phyloP scores from a whole-genome alignment of 2,888 invertebrate genomes.

The Plebejus argus region DNA sequence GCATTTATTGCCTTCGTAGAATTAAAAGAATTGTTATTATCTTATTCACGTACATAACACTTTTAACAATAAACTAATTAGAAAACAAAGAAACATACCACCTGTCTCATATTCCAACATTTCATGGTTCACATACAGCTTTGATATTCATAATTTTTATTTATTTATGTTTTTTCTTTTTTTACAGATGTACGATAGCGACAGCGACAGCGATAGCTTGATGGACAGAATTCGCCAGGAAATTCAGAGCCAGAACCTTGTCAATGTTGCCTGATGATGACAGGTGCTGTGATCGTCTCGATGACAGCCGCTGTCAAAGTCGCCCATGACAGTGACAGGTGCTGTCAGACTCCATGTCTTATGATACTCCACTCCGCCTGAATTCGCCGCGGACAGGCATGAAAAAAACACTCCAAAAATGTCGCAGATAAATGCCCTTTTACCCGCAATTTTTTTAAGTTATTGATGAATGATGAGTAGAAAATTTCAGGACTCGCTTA shows the following conservation, averaged over 20 bases:
- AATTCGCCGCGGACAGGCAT: neutral
- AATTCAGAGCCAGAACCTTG: constrained; percentile 45
- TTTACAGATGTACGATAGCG: constrained; percentile 44
- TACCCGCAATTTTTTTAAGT: neutral
- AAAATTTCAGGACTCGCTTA: neutral
- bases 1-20: neutral
- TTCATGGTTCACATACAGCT: no score
- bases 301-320: constrained; percentile 4
- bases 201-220: constrained; percentile 58
- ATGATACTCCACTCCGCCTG: constrained; percentile 8
- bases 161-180: constrained; percentile 24
- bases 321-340: neutral
- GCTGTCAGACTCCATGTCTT: neutral
- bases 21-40: neutral
- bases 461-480: neutral
- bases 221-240: constrained; percentile 56
- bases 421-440: neutral
- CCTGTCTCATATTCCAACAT: no score
- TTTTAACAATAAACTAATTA: neutral
- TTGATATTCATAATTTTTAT: neutral
- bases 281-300: constrained; percentile 14
- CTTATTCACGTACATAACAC: neutral
- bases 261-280: constrained; percentile 58
- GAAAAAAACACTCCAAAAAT: neutral
- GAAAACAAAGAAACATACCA: neutral